phyloP scores from a whole-genome alignment of 2,888 invertebrate species.

The Drosophila bunnanda region DNA sequence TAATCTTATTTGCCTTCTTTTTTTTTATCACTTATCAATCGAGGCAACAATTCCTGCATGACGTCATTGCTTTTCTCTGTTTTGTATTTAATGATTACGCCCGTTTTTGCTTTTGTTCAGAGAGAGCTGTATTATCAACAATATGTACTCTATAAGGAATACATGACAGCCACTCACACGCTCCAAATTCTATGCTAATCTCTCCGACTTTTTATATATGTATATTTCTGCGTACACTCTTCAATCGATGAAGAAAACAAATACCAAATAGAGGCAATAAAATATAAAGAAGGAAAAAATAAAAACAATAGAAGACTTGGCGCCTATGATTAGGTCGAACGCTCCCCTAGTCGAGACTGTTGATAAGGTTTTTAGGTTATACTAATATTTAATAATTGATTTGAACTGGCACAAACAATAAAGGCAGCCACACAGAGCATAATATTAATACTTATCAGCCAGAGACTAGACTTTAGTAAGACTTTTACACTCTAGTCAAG shows the following conservation, averaged over 20 bases:
- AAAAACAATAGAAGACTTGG: slow-evolving; percentile 51
- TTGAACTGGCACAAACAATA: slow-evolving; percentile 41
- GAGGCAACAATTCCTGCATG: slow-evolving; percentile 10
- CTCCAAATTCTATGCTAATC: slow-evolving; percentile 62
- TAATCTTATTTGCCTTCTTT: not conserved
- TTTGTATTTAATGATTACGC: not conserved
- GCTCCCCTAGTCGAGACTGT: slow-evolving; percentile 1
- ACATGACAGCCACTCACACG: slow-evolving; percentile 48
- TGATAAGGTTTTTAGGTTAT: slow-evolving; percentile 69
- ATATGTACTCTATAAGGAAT: not conserved
- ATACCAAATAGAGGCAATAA: slow-evolving; percentile 24
- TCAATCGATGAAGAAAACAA: slow-evolving; percentile 27
- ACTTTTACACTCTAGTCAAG: slow-evolving; percentile 10
- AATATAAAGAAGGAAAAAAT: slow-evolving; percentile 6
- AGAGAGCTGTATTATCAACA: not conserved
- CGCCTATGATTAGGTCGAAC: slow-evolving; percentile 57
- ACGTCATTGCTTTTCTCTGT: slow-evolving; percentile 20
- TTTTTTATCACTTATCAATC: slow-evolving; percentile 44
- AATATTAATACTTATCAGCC: slow-evolving; percentile 28
- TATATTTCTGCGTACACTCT: slow-evolving; percentile 18
- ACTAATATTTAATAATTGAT: slow-evolving; percentile 59
- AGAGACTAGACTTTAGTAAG: slow-evolving; percentile 1
- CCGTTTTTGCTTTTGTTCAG: not conserved
- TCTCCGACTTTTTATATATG: slow-evolving; percentile 4
- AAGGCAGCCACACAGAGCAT: not conserved